Evolutionary conservation across 2,113 vertebrate genomes (phyloP).

Genomic region (Brienomyrus longianalis): DNA sequence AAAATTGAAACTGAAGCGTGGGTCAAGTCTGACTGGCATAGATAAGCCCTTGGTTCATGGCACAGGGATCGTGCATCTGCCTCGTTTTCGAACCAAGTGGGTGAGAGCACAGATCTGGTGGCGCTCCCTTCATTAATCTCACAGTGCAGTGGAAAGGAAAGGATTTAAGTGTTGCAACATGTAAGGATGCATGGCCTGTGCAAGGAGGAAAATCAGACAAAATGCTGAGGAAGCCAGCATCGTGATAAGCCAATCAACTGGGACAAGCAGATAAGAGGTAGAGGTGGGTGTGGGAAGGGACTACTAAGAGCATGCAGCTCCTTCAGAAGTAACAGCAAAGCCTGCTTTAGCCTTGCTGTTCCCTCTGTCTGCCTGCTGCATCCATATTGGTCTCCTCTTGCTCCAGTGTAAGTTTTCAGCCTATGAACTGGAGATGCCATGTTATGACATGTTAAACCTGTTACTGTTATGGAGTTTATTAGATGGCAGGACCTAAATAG

Average conservation of each 20-base stretch:
- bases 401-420: background rate
- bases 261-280: conserved; percentile 8
- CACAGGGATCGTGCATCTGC: conserved; percentile 12
- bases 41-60: conserved; percentile 13
- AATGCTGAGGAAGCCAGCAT: background rate
- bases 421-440: background rate
- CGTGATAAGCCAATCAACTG: conserved; percentile 12
- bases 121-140: conserved; percentile 19
- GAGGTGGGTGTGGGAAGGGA: background rate
- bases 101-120: conserved; percentile 5
- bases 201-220: background rate
- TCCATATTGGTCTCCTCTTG: background rate
- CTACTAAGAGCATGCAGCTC: background rate
- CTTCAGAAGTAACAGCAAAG: background rate
- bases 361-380: background rate
- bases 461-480: background rate
- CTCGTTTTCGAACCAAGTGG: conserved; percentile 15
- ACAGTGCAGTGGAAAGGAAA: background rate
- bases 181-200: background rate
- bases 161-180: conserved; percentile 16
- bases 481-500: background rate
- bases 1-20: background rate
- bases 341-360: background rate
- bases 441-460: background rate
- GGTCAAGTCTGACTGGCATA: conserved; percentile 1